Percentiles rank a stretch among this genome's conserved stretches.
These are phyloP conservation scores for Leptinotarsa texana DNA, from an alignment of 1,140 invertebrate species.

Conservation along the genomic window DNA sequence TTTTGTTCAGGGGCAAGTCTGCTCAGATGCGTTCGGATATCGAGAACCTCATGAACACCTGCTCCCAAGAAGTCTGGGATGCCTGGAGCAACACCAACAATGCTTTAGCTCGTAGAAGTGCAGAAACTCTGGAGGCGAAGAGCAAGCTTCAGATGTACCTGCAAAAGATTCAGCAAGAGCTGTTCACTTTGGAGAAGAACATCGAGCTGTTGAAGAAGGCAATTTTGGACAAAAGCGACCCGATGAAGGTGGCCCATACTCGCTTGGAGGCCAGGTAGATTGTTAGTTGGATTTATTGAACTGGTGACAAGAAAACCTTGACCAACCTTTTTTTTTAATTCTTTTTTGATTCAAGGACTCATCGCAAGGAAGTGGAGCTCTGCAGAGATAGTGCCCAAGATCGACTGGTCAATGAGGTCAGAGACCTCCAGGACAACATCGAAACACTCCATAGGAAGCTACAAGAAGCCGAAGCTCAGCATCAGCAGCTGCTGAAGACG, in stretches of 20 bases:
- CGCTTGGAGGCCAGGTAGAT: constrained; percentile 72
- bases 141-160: constrained; percentile 85
- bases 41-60: constrained; percentile 79
- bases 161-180: constrained; percentile 85
- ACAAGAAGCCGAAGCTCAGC: constrained; percentile 80
- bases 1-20: constrained; percentile 70
- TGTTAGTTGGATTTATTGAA: no score
- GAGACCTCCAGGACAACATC: constrained; percentile 83
- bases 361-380: constrained; percentile 84
- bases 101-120: constrained; percentile 72
- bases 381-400: constrained; percentile 84
- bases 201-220: constrained; percentile 82
- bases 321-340: no score
- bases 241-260: constrained; percentile 89
- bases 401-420: constrained; percentile 81
- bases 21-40: constrained; percentile 76
- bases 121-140: constrained; percentile 82
- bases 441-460: constrained; percentile 79
- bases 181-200: constrained; percentile 86
- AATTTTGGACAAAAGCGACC: constrained; percentile 82
- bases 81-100: constrained; percentile 87
- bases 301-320: no score
- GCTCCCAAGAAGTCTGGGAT: constrained; percentile 73
- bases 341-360: constrained; percentile 59
- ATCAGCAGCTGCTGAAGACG: constrained; percentile 84